Conservation (phyloP, 2,113 vertebrate species). For the Casuarius casuarius region DNA sequence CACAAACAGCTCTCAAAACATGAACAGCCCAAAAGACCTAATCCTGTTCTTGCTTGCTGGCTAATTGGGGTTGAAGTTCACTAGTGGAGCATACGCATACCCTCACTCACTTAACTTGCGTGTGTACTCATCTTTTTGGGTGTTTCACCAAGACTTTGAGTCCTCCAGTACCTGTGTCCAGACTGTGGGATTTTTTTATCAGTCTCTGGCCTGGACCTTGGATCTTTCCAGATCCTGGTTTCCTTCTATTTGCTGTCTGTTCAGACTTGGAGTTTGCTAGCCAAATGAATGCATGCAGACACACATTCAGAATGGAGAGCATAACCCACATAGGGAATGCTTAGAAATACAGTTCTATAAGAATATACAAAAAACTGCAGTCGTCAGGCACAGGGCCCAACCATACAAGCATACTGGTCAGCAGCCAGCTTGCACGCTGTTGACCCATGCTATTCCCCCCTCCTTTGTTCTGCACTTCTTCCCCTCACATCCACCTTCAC, state of each 20-base stretch:
- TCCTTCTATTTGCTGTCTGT: neutral
- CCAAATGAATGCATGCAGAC: neutral
- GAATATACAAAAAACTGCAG: neutral
- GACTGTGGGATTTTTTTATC: neutral
- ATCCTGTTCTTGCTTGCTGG: neutral
- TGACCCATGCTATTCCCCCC: neutral
- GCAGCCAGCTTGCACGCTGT: neutral
- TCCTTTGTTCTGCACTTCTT: neutral
- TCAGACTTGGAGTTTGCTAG: neutral
- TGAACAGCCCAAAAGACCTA: neutral
- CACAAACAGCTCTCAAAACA: accelerated
- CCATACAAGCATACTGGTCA: neutral
- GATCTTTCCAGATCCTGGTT: neutral
- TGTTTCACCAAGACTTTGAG: neutral
- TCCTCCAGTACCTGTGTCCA: neutral
- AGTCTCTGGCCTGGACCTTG: neutral
- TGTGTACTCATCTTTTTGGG: neutral
- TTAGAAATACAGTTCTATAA: neutral
- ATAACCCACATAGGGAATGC: accelerated
- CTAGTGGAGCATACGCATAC: accelerated
- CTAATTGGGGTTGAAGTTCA: neutral
- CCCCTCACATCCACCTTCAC: neutral
- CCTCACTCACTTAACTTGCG: neutral
- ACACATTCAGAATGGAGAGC: neutral
- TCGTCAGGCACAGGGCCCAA: neutral